Evolutionary conservation across 2,113 vertebrate genomes (phyloP).

Genomic region (Oncorhynchus nerka): DNA sequence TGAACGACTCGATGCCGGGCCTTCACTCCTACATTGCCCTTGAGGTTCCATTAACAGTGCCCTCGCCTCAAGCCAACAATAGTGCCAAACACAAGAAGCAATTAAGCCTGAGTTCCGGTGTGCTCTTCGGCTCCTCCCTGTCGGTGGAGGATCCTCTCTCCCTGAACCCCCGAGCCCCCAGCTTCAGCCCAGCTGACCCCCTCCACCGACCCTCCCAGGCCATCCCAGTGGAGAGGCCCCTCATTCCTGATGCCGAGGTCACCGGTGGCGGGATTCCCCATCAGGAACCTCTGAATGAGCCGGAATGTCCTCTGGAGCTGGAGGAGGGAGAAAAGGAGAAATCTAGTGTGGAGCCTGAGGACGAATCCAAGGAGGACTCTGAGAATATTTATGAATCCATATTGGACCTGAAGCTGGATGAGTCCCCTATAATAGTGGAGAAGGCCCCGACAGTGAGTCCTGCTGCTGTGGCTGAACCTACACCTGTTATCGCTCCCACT

Average conservation of each 20-base stretch:
- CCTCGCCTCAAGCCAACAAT: neutral
- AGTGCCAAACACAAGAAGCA: constrained; percentile 32
- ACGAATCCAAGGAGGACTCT: constrained; percentile 37
- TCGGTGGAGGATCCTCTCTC: constrained; percentile 24
- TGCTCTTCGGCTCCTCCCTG: neutral
- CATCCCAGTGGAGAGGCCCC: constrained; percentile 60
- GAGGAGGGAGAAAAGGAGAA: constrained; percentile 34
- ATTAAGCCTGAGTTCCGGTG: neutral
- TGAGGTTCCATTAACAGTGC: neutral
- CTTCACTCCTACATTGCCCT: constrained; percentile 2
- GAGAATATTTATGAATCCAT: constrained; percentile 78
- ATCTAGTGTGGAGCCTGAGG: constrained; percentile 23
- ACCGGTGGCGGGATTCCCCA: neutral
- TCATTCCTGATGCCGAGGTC: neutral
- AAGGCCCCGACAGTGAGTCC: neutral
- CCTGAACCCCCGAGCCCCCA: constrained; percentile 51
- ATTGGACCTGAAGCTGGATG: constrained; percentile 66
- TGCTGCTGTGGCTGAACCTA: neutral
- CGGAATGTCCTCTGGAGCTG: constrained; percentile 26
- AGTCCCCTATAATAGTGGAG: constrained; percentile 33
- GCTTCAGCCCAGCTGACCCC: constrained; percentile 63
- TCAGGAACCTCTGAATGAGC: constrained; percentile 1
- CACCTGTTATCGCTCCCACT: neutral
- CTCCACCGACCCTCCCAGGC: constrained; percentile 30
- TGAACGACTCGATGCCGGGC: constrained; percentile 23